phyloP scores from a whole-genome alignment of 2,113 vertebrate species.

The Corythornis madagascariensis region DNA sequence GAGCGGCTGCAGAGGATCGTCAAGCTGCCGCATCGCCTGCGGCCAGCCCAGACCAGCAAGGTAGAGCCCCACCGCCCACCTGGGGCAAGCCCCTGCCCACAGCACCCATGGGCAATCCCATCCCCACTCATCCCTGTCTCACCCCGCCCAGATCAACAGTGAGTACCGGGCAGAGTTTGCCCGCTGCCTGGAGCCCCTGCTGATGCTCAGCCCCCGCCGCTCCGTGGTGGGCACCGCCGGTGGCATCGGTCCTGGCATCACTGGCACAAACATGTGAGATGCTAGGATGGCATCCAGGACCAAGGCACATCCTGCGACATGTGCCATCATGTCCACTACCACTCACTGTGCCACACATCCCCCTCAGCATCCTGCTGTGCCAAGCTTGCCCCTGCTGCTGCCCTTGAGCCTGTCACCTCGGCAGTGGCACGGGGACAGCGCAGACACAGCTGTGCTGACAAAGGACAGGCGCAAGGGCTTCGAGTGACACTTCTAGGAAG shows the following conservation, averaged over 20 bases:
- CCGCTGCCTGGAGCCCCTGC: constrained; percentile 85
- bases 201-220: constrained; percentile 78
- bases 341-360: fast-evolving
- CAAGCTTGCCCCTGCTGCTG: neutral
- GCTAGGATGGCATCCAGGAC: neutral
- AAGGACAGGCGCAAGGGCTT: constrained; percentile 2
- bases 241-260: constrained; percentile 61
- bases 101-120: fast-evolving
- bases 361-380: neutral
- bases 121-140: neutral
- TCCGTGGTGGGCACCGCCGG: constrained; percentile 63
- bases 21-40: constrained; percentile 84
- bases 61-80: constrained; percentile 43
- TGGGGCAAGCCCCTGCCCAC: fast-evolving
- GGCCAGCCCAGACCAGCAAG: constrained; percentile 90
- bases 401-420: constrained; percentile 30
- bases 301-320: neutral
- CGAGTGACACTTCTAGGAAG: constrained; percentile 65
- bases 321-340: neutral
- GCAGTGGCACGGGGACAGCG: neutral
- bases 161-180: constrained; percentile 88
- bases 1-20: constrained; percentile 88
- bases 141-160: constrained; percentile 81
- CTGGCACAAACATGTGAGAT: constrained; percentile 64
- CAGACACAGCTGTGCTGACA: constrained; percentile 17